Evolutionary conservation across 2,888 invertebrate species (phyloP), one percentile per base, ranked within the genome.

Genomic region (Dasypogon diadema): DNA sequence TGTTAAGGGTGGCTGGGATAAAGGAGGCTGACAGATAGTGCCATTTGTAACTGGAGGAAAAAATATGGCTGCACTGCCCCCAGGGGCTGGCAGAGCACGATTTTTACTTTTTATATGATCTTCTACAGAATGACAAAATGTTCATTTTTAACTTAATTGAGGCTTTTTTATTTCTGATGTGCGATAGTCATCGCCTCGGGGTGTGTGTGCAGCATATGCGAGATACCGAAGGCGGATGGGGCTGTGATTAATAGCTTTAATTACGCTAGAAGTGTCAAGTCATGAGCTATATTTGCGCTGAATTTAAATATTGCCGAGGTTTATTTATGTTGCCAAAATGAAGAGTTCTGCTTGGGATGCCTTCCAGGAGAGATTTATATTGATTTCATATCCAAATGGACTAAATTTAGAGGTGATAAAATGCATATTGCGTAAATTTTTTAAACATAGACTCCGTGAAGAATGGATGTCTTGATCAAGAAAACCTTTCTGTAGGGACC

Each of bases 91-190:
- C 34, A 68, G 18, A 54, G 70, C 54, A 46, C 70, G 70, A 70
- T 51, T 70, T 70, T 54, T 70, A 18, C 37, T 70, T 70, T 70
- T 54, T 54, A 54, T 65, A 65, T 54, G 58, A 73, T 46, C 56
- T 46, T 74, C 58, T 26, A 58, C 24, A 26, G 74, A 48, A 74
- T 74, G 74, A 74, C 58, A 74, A 74, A 74, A 74, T 74, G 58
- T 60, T 74, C 58, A 74, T 74, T 58, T 74, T 74, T 74, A 74
- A 74, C 74, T 74, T 74, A 74, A 74, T 74, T 74, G 74, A 46
- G 60, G 58, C 26, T 37, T 46, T 74, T 60, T 74, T 74, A 46
- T 74, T 58, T 34, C 54, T 46, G 18, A 54, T 54, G 51, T 46
- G 34, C 54, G 54, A 54, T 54, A 54, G 51, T 34, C 54, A 21